A percentile compares a stretch with the other conserved stretches of the same genome.
These are phyloP conservation scores for Passerina amoena DNA, from an alignment of 2,113 vertebrate genomes.

Conservation along the genomic window DNA sequence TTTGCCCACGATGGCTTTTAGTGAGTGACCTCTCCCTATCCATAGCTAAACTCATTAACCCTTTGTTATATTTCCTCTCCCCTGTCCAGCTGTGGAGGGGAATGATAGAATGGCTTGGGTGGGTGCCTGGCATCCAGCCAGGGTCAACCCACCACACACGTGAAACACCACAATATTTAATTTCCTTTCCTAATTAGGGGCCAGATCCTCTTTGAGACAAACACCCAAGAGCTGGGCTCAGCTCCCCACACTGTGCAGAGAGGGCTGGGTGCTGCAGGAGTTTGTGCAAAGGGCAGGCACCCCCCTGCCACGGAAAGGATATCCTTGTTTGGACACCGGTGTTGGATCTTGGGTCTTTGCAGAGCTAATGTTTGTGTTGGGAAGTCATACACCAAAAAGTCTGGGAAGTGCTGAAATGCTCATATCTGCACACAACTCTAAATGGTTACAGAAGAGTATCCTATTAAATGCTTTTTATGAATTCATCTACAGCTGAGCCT, in stretches of 20 bases:
- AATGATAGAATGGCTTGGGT: background rate
- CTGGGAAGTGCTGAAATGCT: background rate
- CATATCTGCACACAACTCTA: background rate
- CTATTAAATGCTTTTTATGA: background rate
- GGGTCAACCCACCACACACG: background rate
- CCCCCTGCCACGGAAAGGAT: background rate
- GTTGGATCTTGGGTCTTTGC: background rate
- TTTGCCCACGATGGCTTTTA: background rate
- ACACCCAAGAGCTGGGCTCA: background rate
- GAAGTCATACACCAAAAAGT: background rate
- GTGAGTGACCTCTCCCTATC: background rate
- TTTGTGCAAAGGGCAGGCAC: background rate
- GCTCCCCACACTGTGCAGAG: background rate
- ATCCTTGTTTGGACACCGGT: accelerated
- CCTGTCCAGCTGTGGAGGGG: background rate
- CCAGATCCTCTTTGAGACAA: background rate
- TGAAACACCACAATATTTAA: background rate
- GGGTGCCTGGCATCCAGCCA: background rate
- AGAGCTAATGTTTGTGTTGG: background rate
- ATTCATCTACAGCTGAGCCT: background rate
- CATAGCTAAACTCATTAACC: background rate
- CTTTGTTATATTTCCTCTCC: background rate
- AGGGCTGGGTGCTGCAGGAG: background rate
- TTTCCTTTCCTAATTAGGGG: background rate
- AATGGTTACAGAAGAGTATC: background rate